Conservation (phyloP, 1,140 invertebrate species). For the Drosophila malerkotliana region DNA sequence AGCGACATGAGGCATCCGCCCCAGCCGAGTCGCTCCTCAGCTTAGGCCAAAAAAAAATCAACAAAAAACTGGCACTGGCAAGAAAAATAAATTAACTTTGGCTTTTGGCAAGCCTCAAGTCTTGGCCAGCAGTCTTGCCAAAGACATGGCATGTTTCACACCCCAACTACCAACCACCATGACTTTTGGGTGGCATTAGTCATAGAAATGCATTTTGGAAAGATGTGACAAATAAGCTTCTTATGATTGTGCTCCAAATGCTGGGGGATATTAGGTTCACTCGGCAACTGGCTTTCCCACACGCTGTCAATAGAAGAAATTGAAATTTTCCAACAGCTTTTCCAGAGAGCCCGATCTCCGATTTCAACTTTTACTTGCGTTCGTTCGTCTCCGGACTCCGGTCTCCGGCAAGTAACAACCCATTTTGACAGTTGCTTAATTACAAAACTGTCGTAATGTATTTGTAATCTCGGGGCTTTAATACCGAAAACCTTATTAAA, state of each 20-base stretch:
- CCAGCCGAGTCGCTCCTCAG: conserved; percentile 8
- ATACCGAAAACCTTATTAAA: too few relatives aligned
- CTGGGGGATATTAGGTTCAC: conserved; percentile 8
- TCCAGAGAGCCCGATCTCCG: conserved; percentile 38
- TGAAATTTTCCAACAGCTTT: conserved; percentile 39
- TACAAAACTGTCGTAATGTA: conserved; percentile 64
- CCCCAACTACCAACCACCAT: conserved; percentile 5
- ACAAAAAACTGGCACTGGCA: background rate
- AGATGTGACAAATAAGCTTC: conserved; percentile 32
- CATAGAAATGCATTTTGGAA: conserved; percentile 11
- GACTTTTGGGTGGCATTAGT: conserved; percentile 6
- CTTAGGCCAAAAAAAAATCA: conserved; percentile 9
- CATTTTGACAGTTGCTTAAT: conserved; percentile 62
- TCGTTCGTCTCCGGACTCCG: background rate
- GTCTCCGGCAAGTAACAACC: conserved; percentile 17
- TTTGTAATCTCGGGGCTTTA: conserved; percentile 22
- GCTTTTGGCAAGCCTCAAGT: conserved; percentile 28
- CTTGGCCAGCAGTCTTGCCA: conserved; percentile 7
- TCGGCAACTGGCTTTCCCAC: conserved; percentile 40
- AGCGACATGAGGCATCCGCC: conserved; percentile 44
- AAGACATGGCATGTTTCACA: conserved; percentile 15
- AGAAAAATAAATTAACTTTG: conserved; percentile 52
- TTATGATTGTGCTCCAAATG: conserved; percentile 31
- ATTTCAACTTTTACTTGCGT: conserved; percentile 56
- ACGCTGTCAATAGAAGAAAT: conserved; percentile 44